A percentile compares a stretch with the other conserved stretches of the same genome.
Conservation (phyloP, 2,888 invertebrate genomes). For the Metacarcinus magister region DNA sequence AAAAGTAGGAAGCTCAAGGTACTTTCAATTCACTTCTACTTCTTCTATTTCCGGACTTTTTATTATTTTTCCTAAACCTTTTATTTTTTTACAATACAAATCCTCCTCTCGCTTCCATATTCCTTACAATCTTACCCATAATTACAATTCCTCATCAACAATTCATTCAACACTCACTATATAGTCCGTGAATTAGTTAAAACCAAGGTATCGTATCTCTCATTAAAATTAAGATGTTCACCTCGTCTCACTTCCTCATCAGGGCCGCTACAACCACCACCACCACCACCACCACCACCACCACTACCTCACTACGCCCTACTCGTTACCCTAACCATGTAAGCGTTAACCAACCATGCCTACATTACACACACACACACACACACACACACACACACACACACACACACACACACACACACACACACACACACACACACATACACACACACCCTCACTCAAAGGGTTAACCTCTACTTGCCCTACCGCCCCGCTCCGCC, state of each 20-base stretch:
- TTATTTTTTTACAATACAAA: not conserved
- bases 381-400: constrained; percentile 6
- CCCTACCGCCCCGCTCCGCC: not conserved
- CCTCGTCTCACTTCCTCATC: not conserved
- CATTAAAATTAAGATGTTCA: not conserved
- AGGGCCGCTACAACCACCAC: not conserved
- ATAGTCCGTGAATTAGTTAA: not conserved
- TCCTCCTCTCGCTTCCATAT: not conserved
- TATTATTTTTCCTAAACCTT: not conserved
- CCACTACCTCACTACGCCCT: not conserved
- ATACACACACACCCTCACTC: constrained; percentile 6
- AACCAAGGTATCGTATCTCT: not conserved
- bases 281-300: not conserved
- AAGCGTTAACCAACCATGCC: constrained; percentile 32
- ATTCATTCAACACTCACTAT: not conserved
- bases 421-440: not conserved
- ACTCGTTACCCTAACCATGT: constrained; percentile 23
- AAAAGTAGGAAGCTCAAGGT: not conserved
- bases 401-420: not conserved
- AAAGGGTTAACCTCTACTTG: not conserved
- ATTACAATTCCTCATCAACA: not conserved
- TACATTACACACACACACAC: constrained; percentile 8
- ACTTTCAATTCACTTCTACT: too few relatives aligned
- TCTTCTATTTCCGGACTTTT: too few relatives aligned
- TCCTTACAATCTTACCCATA: not conserved